These are phyloP conservation scores for Ptilonorhynchus violaceus DNA, from an alignment of 2,113 vertebrate genomes.

Conservation along the genomic window DNA sequence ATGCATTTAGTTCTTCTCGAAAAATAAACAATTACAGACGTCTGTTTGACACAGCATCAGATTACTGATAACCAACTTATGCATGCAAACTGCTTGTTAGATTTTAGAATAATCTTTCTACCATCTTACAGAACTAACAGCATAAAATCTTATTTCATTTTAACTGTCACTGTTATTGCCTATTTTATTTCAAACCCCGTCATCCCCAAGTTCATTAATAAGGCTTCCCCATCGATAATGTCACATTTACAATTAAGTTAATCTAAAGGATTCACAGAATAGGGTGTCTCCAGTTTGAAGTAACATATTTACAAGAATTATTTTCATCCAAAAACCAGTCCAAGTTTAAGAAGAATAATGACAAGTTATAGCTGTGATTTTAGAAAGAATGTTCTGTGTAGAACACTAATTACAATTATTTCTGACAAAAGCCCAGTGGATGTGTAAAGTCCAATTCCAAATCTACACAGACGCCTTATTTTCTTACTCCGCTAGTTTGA, in stretches of 20 bases:
- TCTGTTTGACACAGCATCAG: not conserved
- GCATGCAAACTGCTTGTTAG: not conserved
- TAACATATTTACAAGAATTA: not conserved
- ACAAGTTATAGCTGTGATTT: not conserved
- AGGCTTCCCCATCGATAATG: not conserved
- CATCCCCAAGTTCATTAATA: not conserved
- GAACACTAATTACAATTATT: not conserved
- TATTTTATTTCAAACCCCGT: not conserved
- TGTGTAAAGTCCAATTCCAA: not conserved
- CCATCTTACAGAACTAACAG: not conserved
- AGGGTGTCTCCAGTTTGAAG: not conserved
- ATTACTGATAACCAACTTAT: not conserved
- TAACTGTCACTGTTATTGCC: not conserved
- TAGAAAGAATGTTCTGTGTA: not conserved
- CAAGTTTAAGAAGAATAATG: not conserved
- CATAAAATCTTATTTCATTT: not conserved
- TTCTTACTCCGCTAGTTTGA: not conserved
- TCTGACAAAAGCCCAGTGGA: not conserved
- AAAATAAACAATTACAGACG: not conserved
- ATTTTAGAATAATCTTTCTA: not conserved
- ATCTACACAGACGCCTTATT: not conserved
- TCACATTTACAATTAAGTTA: not conserved
- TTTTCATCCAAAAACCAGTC: not conserved
- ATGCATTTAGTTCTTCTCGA: not conserved
- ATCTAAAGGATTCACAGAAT: not conserved